Evolutionary conservation across 1,140 invertebrate species (phyloP), one percentile per base, ranked within the genome.

Genomic region (Chironomus striatipennis): DNA sequence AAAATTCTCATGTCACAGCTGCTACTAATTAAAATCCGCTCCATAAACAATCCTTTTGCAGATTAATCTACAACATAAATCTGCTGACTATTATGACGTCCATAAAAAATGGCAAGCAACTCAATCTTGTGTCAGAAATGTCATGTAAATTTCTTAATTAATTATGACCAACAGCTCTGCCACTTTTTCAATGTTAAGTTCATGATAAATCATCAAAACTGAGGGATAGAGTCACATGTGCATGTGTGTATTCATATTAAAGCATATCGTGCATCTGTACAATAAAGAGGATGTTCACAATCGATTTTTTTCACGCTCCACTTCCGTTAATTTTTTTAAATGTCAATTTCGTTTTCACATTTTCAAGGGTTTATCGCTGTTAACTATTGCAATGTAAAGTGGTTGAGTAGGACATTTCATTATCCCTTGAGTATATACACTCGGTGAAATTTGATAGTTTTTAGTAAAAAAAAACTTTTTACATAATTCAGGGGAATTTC

Each of bases 311-410:
- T 57, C n/a, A 57, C 47, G 47, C 47, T 57, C 47, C n/a, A n/a
- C n/a, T 57, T 57, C 47, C 47, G 47, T n/a, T n/a, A 57, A 57
- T 57, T 57, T 57, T 57, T 57, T 57, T 57, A 57, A 57, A 57
- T 57, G 47, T 57, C 47, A 57, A 10, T 57, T 57, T 57, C n/a
- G n/a, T n/a, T n/a, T n/a, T n/a, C n/a, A n/a, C n/a, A n/a, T n/a
- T 57, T 57, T 57, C n/a, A 57, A 57, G 47, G 47, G 47, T 57
- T 57, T n/a, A 57, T 57, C 47, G 24, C 47, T 57, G 8, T 57
- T 57, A 10, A 57, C n/a, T n/a, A 57, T n/a, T 57, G 47, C 24
- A 34, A 34, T 34, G 24, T 34, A 34, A 34, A 34, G 24, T 34
- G 24, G 24, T 34, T 34, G 24, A 34, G 24, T 34, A 34, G 24